Percentiles rank a stretch among this genome's conserved stretches.
Conservation (phyloP, 2,888 invertebrate genomes). For the Ormyrus thymus region DNA sequence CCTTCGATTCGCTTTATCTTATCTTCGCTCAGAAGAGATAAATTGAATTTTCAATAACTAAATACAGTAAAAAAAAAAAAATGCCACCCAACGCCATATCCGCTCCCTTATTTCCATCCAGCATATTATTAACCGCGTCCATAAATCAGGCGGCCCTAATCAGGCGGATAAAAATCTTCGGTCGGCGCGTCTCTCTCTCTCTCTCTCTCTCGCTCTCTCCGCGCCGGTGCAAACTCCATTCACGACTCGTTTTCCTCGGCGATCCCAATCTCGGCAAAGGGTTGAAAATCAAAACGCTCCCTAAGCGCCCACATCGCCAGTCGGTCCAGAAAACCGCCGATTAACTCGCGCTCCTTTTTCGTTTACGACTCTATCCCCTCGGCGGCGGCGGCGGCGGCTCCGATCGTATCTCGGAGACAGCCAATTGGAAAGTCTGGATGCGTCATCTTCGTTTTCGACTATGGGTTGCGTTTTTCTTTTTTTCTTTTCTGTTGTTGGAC, state of each 20-base stretch:
- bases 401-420: conserved; percentile 43
- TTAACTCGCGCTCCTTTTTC: conserved; percentile 37
- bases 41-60: too few relatives aligned
- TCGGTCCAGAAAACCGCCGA: conserved; percentile 20
- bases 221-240: conserved; percentile 21
- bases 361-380: conserved; percentile 25
- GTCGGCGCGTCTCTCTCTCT: neutral
- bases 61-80: too few relatives aligned
- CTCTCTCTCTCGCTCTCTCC: too few relatives aligned
- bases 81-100: too few relatives aligned
- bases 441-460: neutral
- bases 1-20: neutral
- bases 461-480: neutral
- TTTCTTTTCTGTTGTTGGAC: neutral
- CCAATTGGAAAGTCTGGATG: conserved; percentile 47
- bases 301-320: conserved; percentile 40
- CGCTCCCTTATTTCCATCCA: too few relatives aligned
- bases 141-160: conserved; percentile 21
- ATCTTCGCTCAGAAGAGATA: too few relatives aligned
- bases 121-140: too few relatives aligned
- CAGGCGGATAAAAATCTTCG: conserved; percentile 26
- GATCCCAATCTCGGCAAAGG: conserved; percentile 39
- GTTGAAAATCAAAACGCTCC: conserved; percentile 44
- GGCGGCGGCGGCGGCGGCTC: neutral
- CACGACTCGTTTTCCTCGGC: neutral